phyloP scores from a whole-genome alignment of 2,113 vertebrate species.

The Bubo bubo region DNA sequence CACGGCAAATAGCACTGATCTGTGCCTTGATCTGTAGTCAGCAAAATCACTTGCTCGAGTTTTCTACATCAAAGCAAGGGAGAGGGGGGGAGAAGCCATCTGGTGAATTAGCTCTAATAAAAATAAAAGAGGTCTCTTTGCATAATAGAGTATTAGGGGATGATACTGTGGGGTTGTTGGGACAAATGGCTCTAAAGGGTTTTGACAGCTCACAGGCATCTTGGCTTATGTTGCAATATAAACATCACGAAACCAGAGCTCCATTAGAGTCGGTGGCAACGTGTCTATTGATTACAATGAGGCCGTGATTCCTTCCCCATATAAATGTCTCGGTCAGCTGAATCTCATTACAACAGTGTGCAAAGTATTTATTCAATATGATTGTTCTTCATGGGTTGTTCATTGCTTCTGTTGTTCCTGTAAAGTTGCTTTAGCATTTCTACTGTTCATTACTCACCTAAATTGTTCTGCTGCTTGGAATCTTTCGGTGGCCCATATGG shows the following conservation, averaged over 20 bases:
- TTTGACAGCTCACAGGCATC: constrained; percentile 58
- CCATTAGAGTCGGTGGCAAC: neutral
- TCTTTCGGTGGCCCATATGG: neutral
- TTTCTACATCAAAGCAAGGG: constrained; percentile 45
- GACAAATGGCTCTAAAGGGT: constrained; percentile 53
- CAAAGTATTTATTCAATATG: constrained; percentile 1
- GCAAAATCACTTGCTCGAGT: constrained; percentile 42
- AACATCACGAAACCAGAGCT: constrained; percentile 18
- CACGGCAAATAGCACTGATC: constrained; percentile 26
- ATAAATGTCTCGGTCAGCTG: constrained; percentile 17
- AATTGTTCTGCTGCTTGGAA: neutral
- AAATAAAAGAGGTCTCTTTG: constrained; percentile 60
- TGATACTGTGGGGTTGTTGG: constrained; percentile 15
- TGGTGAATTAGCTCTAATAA: constrained; percentile 59
- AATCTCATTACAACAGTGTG: constrained; percentile 9
- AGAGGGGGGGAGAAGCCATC: constrained; percentile 32
- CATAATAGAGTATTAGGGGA: constrained; percentile 47
- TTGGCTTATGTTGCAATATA: constrained; percentile 34
- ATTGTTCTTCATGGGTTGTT: neutral
- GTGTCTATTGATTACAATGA: constrained; percentile 14
- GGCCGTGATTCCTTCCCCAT: neutral
- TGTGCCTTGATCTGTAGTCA: constrained; percentile 60
- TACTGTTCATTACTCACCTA: neutral
- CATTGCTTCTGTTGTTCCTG: neutral
- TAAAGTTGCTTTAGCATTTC: neutral